phyloP scores from a whole-genome alignment of 2,797 vertebrate genomes.

The Chaunax sp. region DNA sequence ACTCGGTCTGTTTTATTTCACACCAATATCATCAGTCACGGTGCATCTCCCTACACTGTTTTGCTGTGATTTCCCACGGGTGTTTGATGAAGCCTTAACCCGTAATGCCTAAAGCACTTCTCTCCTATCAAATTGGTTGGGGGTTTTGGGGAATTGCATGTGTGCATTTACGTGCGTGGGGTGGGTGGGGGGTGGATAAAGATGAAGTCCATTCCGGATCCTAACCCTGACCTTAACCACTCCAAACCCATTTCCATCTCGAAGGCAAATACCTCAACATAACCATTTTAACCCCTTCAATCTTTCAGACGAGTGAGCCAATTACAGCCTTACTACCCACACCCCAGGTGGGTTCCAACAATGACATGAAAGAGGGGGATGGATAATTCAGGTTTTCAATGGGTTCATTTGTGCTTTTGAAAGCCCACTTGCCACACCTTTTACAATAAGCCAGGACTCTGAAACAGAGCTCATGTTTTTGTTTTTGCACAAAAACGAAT shows the following conservation, averaged over 20 bases:
- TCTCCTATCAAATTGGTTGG: slow-evolving; percentile 68
- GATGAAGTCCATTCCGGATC: slow-evolving; percentile 51
- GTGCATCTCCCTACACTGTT: slow-evolving; percentile 77
- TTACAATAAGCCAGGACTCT: slow-evolving; percentile 19
- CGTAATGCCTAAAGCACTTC: slow-evolving; percentile 71
- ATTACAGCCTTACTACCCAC: slow-evolving; percentile 33
- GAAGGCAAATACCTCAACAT: slow-evolving; percentile 56
- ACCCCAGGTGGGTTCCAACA: slow-evolving; percentile 43
- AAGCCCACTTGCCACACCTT: slow-evolving; percentile 10
- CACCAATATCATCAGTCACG: slow-evolving; percentile 77
- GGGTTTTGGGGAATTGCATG: slow-evolving; percentile 54
- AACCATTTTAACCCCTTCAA: slow-evolving; percentile 37
- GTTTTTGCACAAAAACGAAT: background rate
- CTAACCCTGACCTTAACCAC: slow-evolving; percentile 60
- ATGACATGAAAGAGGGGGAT: slow-evolving; percentile 22
- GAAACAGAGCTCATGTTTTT: slow-evolving; percentile 19
- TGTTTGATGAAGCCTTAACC: slow-evolving; percentile 75
- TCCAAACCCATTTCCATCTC: slow-evolving; percentile 55
- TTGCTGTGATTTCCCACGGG: slow-evolving; percentile 78
- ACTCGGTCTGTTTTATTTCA: slow-evolving; percentile 62
- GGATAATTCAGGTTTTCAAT: slow-evolving; percentile 37
- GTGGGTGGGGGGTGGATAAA: slow-evolving; percentile 20
- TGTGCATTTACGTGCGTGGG: slow-evolving; percentile 32
- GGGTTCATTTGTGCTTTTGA: slow-evolving; percentile 37
- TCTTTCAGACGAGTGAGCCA: slow-evolving; percentile 43